These are phyloP conservation scores for Thecophora atra DNA, from an alignment of 2,888 invertebrate genomes.

Conservation along the genomic window DNA sequence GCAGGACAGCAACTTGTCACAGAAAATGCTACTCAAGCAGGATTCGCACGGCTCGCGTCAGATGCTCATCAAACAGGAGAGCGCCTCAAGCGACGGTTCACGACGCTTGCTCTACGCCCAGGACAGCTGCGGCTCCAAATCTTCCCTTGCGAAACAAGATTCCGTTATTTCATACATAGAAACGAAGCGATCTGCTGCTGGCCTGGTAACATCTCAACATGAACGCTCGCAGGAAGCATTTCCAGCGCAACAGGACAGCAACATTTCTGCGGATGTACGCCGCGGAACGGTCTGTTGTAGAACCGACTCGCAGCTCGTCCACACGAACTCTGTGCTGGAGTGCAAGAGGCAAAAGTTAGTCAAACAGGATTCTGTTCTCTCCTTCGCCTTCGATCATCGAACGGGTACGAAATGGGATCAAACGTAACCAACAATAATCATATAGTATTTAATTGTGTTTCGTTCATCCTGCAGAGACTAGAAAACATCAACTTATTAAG, in stretches of 20 bases:
- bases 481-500: conserved; percentile 65
- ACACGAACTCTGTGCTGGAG: conserved; percentile 54
- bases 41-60: conserved; percentile 66
- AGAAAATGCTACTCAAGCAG: conserved; percentile 65
- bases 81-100: conserved; percentile 64
- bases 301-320: conserved; percentile 54
- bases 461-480: conserved; percentile 52
- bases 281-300: no score
- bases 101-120: conserved; percentile 63
- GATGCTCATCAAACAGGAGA: conserved; percentile 65
- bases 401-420: conserved; percentile 53
- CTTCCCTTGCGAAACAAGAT: conserved; percentile 64
- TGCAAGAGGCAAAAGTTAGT: conserved; percentile 64
- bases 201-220: conserved; percentile 48
- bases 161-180: conserved; percentile 66
- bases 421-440: neutral
- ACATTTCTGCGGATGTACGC: conserved; percentile 61
- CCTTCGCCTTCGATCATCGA: conserved; percentile 64
- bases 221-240: conserved; percentile 53
- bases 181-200: conserved; percentile 58
- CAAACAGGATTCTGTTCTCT: conserved; percentile 66
- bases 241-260: conserved; percentile 57
- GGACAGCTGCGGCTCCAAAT: conserved; percentile 64
- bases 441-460: neutral
- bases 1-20: conserved; percentile 65